Evolutionary conservation across 2,113 vertebrate genomes (phyloP).

Genomic region (Loxodonta africana): DNA sequence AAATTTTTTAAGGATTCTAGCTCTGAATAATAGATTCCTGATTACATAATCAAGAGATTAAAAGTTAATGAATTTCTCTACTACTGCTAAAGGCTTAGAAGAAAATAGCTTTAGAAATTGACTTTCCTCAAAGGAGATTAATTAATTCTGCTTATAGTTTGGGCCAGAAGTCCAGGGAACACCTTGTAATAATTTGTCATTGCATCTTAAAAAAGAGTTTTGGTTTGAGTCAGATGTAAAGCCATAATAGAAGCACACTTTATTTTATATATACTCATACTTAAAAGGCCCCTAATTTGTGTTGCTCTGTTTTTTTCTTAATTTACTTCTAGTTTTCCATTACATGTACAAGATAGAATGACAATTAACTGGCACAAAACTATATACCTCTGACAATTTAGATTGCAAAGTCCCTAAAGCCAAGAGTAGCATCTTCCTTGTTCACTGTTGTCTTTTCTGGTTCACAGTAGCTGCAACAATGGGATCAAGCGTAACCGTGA

Average conservation of each 20-base stretch:
- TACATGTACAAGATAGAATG: background rate
- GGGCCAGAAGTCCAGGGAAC: background rate
- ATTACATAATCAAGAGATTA: background rate
- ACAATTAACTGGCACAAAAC: background rate
- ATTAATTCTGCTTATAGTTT: slow-evolving; percentile 1
- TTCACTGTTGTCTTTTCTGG: background rate
- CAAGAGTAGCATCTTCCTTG: background rate
- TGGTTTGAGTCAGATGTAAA: background rate
- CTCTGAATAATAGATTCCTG: slow-evolving; percentile 5
- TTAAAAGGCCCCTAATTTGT: background rate
- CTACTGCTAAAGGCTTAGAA: background rate
- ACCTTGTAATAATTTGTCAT: background rate
- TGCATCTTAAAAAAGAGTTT: background rate
- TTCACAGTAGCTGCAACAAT: background rate
- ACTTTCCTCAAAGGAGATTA: background rate
- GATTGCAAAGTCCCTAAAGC: background rate
- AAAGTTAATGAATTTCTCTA: background rate
- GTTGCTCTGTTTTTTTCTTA: background rate
- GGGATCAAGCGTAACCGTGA: no score
- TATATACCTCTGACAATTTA: background rate
- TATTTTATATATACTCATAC: background rate
- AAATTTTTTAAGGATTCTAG: background rate
- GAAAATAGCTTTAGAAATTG: background rate
- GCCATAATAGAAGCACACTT: background rate
- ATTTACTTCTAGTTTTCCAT: background rate